Evolutionary conservation across 1,140 invertebrate genomes (phyloP).

Genomic region (Ladona fulva): DNA sequence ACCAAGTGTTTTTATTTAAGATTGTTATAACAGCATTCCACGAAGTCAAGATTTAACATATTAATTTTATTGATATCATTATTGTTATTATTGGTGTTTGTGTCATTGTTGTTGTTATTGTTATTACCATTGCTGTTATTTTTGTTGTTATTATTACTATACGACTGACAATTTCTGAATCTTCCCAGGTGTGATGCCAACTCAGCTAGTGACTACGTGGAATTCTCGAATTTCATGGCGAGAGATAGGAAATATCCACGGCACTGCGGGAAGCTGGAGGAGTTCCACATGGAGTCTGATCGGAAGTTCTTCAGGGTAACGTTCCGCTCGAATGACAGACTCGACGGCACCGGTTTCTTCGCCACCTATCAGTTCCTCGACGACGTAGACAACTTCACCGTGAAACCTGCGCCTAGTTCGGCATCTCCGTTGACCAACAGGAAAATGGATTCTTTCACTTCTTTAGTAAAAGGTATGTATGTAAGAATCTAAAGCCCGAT

Average conservation of each 20-base stretch:
- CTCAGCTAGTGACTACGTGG: slow-evolving; percentile 85
- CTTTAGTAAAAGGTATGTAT: neutral
- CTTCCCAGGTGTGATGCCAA: slow-evolving; percentile 67
- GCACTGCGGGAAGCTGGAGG: slow-evolving; percentile 67
- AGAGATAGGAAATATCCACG: slow-evolving; percentile 74
- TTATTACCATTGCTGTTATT: too few species aligned
- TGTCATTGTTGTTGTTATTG: too few species aligned
- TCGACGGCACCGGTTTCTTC: slow-evolving; percentile 88
- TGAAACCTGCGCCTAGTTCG: neutral
- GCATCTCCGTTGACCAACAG: neutral
- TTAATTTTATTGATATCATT: too few species aligned
- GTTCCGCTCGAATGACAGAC: slow-evolving; percentile 84
- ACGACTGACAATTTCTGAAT: too few species aligned
- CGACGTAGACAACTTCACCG: neutral
- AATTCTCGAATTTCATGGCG: slow-evolving; percentile 88
- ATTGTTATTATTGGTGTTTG: too few species aligned
- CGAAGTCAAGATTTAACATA: too few species aligned
- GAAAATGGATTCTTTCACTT: neutral
- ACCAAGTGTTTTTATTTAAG: too few species aligned
- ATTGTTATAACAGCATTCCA: too few species aligned
- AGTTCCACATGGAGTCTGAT: slow-evolving; percentile 77
- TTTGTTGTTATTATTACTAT: too few species aligned
- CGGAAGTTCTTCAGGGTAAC: slow-evolving; percentile 88
- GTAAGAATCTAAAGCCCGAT: too few species aligned
- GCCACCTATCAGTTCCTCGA: slow-evolving; percentile 59